Conservation (phyloP, 2,888 invertebrate species). For the Platycheirus albimanus region DNA sequence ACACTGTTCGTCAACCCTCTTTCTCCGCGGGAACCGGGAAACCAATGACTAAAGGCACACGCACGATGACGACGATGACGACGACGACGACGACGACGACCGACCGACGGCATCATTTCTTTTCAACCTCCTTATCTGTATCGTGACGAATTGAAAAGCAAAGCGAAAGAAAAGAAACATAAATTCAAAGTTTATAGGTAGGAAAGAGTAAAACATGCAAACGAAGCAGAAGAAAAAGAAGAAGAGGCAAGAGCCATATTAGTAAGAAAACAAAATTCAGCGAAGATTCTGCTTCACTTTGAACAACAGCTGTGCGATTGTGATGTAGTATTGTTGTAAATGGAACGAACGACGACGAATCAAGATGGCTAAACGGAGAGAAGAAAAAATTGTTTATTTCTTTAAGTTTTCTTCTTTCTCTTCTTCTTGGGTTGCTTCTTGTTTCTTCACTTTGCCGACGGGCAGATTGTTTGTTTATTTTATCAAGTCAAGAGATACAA, state of each 20-base stretch:
- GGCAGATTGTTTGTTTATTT: conserved; percentile 63
- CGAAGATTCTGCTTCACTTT: background rate
- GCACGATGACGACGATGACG: too few relatives aligned
- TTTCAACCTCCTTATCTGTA: conserved; percentile 30
- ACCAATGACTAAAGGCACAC: too few relatives aligned
- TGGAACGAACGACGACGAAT: conserved; percentile 2
- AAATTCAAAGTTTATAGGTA: conserved; percentile 1
- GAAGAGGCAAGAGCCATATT: background rate
- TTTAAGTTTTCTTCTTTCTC: conserved; percentile 28
- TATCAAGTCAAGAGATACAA: conserved; percentile 47
- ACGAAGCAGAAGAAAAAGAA: background rate
- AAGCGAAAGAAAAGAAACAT: conserved; percentile 19
- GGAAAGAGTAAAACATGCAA: background rate
- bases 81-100: background rate
- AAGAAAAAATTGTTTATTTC: conserved; percentile 47
- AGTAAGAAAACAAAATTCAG: conserved; percentile 8
- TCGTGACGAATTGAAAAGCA: conserved; percentile 55
- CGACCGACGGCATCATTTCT: background rate
- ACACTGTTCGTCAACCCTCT: conserved; percentile 14
- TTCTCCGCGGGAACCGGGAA: background rate
- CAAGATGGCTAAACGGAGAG: conserved; percentile 16
- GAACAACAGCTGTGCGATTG: conserved; percentile 67
- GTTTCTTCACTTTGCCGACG: conserved; percentile 24
- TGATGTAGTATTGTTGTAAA: conserved; percentile 27
- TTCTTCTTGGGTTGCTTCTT: background rate